phyloP scores from a whole-genome alignment of 2,888 invertebrate species.

The Tinea pellionella region DNA sequence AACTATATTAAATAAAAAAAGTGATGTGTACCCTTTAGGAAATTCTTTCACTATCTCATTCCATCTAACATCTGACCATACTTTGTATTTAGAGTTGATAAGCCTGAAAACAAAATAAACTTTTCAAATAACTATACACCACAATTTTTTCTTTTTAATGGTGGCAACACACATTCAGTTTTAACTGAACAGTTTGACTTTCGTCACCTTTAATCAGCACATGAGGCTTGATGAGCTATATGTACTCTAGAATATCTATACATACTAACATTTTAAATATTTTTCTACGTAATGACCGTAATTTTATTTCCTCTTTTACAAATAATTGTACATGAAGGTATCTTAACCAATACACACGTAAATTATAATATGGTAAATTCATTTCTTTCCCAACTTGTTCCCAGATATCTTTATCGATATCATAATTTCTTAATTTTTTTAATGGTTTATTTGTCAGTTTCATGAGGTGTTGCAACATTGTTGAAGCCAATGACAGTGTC shows the following conservation, averaged over 20 bases:
- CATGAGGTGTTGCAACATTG: slow-evolving; percentile 36
- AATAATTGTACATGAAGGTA: slow-evolving; percentile 46
- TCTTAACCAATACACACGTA: slow-evolving; percentile 40
- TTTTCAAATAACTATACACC: no score
- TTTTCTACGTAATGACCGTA: slow-evolving; percentile 30
- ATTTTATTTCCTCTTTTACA: slow-evolving; percentile 35
- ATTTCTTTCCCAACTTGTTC: slow-evolving; percentile 11
- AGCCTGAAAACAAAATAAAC: slow-evolving; percentile 31
- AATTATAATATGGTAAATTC: slow-evolving; percentile 17
- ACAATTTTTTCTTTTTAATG: no score
- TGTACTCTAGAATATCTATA: no score
- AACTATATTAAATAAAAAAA: slow-evolving; percentile 33
- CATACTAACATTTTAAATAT: slow-evolving; percentile 38
- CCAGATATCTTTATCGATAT: slow-evolving; percentile 26
- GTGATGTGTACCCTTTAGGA: slow-evolving; percentile 40
- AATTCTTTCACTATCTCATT: slow-evolving; percentile 37
- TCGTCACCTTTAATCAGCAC: no score
- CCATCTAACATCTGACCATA: slow-evolving; percentile 54
- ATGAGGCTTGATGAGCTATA: no score
- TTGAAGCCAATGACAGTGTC: slow-evolving; percentile 36
- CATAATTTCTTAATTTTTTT: slow-evolving; percentile 37
- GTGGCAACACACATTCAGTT: no score
- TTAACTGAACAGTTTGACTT: no score
- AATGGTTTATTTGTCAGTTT: slow-evolving; percentile 31
- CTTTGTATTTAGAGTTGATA: slow-evolving; percentile 29